Base-by-base conservation (phyloP, 2,888 invertebrate genomes). In the Drosophila mercatorum region DNA sequence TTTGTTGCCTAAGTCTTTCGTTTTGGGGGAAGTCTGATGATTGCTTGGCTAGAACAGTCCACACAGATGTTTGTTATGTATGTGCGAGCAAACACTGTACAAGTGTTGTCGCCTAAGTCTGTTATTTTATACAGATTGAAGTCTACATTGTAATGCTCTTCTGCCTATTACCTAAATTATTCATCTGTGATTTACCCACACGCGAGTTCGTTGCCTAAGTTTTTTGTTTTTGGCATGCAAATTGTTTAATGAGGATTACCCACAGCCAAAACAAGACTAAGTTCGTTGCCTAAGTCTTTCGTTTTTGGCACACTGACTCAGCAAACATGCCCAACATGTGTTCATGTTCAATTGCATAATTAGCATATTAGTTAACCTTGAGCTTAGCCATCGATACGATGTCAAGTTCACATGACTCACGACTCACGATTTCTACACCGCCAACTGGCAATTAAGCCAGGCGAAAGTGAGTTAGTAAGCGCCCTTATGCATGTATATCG, bases 281-380 rank as follows among this genome's bases (percentile, higher is more conserved):
- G 40, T 47, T 66, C 40, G 26, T 47, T 56, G 46, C 26, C 40
- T 11, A 26, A 47, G 10, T 67, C 14, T 26, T 34, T 41, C n/a
- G 40, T 38, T 17, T 38, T 43, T 31, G 56, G 10, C 17, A 10
- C 22, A 17, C 26, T 66, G 61, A 41, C 43, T 56, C 68, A 44
- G 34, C 58, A 61, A 61, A 64, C 10, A 46, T 57, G 12, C 22
- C 22, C 12, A 59, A 57, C 66, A 53, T 53, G 46, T 31, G 43
- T 51, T 5, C 28, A 28, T 28, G 28, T 65, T 60, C 72, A 61
- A 60, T 87, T 87, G 63, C 70, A 75, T 75, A 75, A 78, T 74
- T 72, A 72, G 69, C 78, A 86, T 81, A 85, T 79, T 76, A 71
- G 58, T 68, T 80, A 81, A 83, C 91, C 91, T 88, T 88, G 90